Percentiles rank a stretch among this genome's conserved stretches.
phyloP scores from a whole-genome alignment of 2,888 invertebrate species.

The Sceliomorpha sp. region DNA sequence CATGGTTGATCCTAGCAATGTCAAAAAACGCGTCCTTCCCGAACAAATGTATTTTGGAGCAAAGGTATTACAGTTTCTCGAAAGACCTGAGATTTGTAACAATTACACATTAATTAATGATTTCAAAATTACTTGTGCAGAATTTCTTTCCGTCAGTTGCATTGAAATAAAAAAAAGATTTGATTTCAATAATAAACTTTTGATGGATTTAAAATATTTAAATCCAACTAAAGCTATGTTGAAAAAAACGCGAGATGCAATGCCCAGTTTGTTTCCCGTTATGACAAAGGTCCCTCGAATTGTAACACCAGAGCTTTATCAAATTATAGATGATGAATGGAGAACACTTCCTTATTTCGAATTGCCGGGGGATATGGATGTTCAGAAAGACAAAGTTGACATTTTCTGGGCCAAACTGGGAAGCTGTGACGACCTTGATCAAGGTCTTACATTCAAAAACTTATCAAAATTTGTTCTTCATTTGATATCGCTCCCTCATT shows the following conservation, averaged over 20 bases:
- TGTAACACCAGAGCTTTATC: conserved; percentile 14
- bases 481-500: conserved; percentile 21
- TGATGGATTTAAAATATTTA: conserved; percentile 11
- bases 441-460: conserved; percentile 19
- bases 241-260: conserved; percentile 1
- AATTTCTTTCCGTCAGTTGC: conserved; percentile 16
- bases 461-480: conserved; percentile 17
- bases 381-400: conserved; percentile 16
- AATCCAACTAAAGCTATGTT: conserved; percentile 8
- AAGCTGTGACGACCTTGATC: conserved; percentile 13
- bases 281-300: conserved; percentile 7
- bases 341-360: conserved; percentile 18
- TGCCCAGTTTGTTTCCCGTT: conserved; percentile 14
- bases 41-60: not conserved
- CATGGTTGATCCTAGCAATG: not conserved
- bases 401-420: conserved; percentile 14
- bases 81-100: not conserved
- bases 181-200: conserved; percentile 17
- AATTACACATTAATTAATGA: conserved; percentile 7
- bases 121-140: conserved; percentile 11
- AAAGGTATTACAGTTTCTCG: not conserved
- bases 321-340: conserved; percentile 19
- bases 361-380: conserved; percentile 19
- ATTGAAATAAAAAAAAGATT: conserved; percentile 11
- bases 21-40: not conserved